These are phyloP conservation scores for Ceratoteleas bidentatus DNA, from an alignment of 1,140 invertebrate genomes.

Conservation along the genomic window DNA sequence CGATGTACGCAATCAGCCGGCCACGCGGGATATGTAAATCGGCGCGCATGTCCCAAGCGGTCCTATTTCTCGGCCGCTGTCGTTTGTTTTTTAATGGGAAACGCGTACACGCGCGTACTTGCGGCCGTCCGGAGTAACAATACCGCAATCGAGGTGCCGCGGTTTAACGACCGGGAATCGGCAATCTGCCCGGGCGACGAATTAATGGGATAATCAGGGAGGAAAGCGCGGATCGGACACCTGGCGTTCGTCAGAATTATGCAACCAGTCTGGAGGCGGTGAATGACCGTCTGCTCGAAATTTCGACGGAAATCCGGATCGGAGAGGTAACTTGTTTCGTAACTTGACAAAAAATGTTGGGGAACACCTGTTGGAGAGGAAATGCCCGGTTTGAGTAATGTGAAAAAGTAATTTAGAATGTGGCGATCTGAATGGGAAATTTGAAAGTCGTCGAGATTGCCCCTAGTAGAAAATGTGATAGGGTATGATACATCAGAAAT, in stretches of 20 bases:
- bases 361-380: no score
- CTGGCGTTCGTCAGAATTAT: conserved; percentile 42
- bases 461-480: no score
- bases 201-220: conserved; percentile 59
- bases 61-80: conserved; percentile 41
- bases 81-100: conserved; percentile 40
- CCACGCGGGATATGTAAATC: conserved; percentile 51
- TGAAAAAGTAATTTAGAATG: no score
- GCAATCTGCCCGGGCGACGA: conserved; percentile 21
- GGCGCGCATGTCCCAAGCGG: conserved; percentile 41
- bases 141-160: conserved; percentile 42
- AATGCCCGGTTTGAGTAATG: no score
- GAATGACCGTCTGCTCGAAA: no score
- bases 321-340: no score
- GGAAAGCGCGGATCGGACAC: no score
- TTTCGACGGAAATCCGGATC: no score
- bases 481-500: no score
- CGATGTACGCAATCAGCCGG: conserved; percentile 59
- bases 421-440: no score
- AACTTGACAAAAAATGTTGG: no score
- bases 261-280: conserved; percentile 60
- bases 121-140: conserved; percentile 29
- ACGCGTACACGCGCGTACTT: conserved; percentile 17
- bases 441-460: no score
- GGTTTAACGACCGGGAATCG: conserved; percentile 44